phyloP scores from a whole-genome alignment of 2,113 vertebrate species.

The Furnarius figulus region DNA sequence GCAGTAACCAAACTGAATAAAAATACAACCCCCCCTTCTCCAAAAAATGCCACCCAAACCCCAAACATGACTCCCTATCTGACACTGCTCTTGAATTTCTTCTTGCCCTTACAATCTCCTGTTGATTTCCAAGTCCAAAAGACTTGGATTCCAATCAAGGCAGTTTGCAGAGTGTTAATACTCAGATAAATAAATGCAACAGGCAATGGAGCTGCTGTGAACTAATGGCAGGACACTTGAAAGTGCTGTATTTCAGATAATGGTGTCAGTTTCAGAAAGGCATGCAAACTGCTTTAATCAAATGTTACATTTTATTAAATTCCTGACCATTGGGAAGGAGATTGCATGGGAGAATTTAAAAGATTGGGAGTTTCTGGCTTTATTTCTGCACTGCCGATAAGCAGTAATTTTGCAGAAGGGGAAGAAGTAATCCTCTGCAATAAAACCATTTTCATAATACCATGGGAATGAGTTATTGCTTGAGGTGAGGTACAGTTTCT shows the following conservation, averaged over 20 bases:
- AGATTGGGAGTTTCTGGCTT: constrained; percentile 68
- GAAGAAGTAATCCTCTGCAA: constrained; percentile 71
- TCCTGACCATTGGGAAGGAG: constrained; percentile 61
- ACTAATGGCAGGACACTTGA: constrained; percentile 37
- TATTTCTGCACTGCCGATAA: constrained; percentile 75
- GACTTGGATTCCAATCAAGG: not conserved
- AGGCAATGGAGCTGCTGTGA: constrained; percentile 24
- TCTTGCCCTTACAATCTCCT: not conserved
- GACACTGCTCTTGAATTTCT: constrained; percentile 29
- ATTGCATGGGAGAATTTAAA: constrained; percentile 58
- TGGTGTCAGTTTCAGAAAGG: constrained; percentile 56
- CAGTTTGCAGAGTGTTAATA: constrained; percentile 7
- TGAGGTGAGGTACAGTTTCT: constrained; percentile 67
- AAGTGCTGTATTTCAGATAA: constrained; percentile 37
- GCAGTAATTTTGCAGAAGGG: constrained; percentile 75
- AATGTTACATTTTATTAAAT: constrained; percentile 73
- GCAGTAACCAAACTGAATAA: not conserved
- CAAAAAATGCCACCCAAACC: not conserved
- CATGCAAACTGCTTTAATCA: constrained; percentile 66
- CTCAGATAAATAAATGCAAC: constrained; percentile 54
- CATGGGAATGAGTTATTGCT: constrained; percentile 74
- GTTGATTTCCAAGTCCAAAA: constrained; percentile 29
- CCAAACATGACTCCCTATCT: not conserved
- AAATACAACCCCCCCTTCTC: not conserved
- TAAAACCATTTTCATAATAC: constrained; percentile 80